Evolutionary conservation across 1,140 invertebrate species (phyloP).

Genomic region (Latrodectus geometricus): DNA sequence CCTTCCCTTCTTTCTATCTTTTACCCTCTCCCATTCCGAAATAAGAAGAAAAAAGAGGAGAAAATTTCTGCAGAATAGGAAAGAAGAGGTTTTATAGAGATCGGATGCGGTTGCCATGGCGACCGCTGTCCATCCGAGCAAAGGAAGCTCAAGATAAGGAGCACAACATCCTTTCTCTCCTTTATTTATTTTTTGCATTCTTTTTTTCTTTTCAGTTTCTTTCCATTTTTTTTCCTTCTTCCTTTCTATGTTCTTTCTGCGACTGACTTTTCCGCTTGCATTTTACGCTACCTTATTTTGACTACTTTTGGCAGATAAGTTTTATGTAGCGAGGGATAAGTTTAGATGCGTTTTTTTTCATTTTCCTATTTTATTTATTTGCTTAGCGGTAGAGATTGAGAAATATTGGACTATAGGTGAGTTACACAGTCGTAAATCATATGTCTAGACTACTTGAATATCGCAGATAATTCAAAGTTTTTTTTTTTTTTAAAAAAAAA

Average conservation of each 20-base stretch:
- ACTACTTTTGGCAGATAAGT: constrained; percentile 57
- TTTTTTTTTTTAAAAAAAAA: no score
- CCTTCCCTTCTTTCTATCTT: no score
- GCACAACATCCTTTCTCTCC: constrained; percentile 54
- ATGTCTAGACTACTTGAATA: background rate
- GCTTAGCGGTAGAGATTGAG: background rate
- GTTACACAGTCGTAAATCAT: background rate
- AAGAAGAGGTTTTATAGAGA: constrained; percentile 60
- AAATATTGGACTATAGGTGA: background rate
- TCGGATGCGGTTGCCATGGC: constrained; percentile 58
- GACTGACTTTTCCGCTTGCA: constrained; percentile 48
- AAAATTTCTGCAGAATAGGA: constrained; percentile 52
- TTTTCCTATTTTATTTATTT: no score
- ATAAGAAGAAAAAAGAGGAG: constrained; percentile 28
- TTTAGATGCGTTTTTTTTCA: constrained; percentile 9
- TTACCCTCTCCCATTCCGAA: no score
- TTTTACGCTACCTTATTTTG: constrained; percentile 56
- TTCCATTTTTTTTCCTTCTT: background rate
- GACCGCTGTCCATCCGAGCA: constrained; percentile 54
- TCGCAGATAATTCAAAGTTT: no score
- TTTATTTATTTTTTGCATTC: background rate
- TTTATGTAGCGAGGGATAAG: constrained; percentile 33
- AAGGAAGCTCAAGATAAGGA: constrained; percentile 55
- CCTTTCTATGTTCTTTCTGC: constrained; percentile 23
- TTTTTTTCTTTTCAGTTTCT: background rate